Evolutionary conservation across 1,140 invertebrate species (phyloP).

Genomic region (Drosophila subobscura): DNA sequence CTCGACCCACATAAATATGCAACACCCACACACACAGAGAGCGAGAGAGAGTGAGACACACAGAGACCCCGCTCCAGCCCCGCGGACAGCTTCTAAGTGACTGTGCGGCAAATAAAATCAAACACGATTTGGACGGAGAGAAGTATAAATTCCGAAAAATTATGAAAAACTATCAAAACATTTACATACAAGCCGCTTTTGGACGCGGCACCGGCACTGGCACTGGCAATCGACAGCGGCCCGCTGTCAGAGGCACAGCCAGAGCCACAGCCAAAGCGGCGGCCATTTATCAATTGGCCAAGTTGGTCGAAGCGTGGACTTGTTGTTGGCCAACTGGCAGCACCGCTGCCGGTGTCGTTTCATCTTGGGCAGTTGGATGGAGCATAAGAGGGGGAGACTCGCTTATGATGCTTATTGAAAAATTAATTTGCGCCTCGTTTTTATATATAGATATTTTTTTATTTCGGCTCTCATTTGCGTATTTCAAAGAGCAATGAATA

Average conservation of each 20-base stretch:
- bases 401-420: constrained; percentile 81
- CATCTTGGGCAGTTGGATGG: constrained; percentile 48
- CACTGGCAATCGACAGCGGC: too few relatives aligned
- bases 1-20: constrained; percentile 70
- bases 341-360: constrained; percentile 64
- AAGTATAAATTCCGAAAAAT: constrained; percentile 61
- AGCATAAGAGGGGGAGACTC: constrained; percentile 34
- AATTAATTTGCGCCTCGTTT: constrained; percentile 79
- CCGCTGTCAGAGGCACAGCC: too few relatives aligned
- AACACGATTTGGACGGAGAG: constrained; percentile 58
- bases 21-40: constrained; percentile 37
- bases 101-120: constrained; percentile 57
- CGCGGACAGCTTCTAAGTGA: constrained; percentile 29
- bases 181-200: constrained; percentile 62
- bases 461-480: constrained; percentile 73
- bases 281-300: constrained; percentile 77
- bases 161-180: constrained; percentile 81
- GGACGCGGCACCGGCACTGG: constrained; percentile 6
- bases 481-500: constrained; percentile 79
- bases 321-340: constrained; percentile 56
- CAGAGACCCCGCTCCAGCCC: neutral
- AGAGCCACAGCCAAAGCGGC: constrained; percentile 56
- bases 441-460: constrained; percentile 23
- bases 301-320: constrained; percentile 50
- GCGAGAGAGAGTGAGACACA: neutral